These are phyloP conservation scores for Formicarius rufipectus DNA, from an alignment of 2,113 vertebrate genomes.

Conservation along the genomic window DNA sequence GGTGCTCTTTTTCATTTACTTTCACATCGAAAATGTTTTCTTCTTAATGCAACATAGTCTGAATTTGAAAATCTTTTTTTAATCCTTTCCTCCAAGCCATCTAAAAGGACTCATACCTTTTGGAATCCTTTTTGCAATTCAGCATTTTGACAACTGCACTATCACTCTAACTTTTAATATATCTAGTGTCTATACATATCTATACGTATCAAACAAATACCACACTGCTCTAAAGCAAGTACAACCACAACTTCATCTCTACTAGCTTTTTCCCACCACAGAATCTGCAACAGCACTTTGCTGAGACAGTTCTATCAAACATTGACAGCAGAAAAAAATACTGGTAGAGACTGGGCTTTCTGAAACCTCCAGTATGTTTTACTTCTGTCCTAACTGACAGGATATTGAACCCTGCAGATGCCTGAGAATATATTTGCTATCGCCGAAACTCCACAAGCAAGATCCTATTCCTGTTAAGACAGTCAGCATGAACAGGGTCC, in stretches of 20 bases:
- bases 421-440: neutral
- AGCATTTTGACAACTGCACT: neutral
- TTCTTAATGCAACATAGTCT: neutral
- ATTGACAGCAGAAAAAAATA: neutral
- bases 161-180: neutral
- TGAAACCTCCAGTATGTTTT: neutral
- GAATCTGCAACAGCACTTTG: neutral
- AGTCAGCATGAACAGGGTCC: neutral
- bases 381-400: neutral
- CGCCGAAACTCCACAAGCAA: neutral
- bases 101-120: neutral
- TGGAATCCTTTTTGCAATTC: neutral
- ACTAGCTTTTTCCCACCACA: neutral
- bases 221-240: neutral
- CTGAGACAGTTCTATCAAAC: neutral
- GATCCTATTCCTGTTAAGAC: neutral
- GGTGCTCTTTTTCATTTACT: neutral
- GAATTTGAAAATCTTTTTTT: neutral
- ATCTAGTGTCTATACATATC: neutral
- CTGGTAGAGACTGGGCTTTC: neutral
- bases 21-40: neutral
- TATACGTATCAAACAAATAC: neutral
- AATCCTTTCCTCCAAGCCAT: neutral
- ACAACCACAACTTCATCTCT: neutral
- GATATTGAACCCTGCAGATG: neutral